Evolutionary conservation across 2,113 vertebrate genomes (phyloP), one percentile per base, ranked within the genome.

Genomic region (Hippoglossus stenolepis): DNA sequence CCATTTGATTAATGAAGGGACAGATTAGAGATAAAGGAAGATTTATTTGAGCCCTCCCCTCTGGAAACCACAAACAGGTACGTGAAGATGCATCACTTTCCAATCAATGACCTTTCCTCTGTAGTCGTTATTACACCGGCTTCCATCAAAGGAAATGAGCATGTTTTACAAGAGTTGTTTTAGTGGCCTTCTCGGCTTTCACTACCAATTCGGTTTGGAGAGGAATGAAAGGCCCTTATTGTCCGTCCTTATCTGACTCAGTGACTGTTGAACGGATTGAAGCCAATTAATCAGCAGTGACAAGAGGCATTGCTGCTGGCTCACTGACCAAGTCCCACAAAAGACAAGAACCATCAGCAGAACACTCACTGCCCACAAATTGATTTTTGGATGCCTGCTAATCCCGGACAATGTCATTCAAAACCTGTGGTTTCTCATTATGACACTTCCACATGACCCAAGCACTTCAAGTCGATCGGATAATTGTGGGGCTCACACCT

Each of bases 1-100:
- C 92, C 85, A 90, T 94, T 90, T 94, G 87, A 43, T 94, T 93
- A 94, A 91, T 91, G 90, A 93, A 93, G 24, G 49, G 45, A 85
- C 21, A 57, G 65, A 87, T 70, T 73, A 47, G 65, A 94, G 95
- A 93, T 91, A 93, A 71, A 74, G 49, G 65, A 85, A 93, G 91
- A 94, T 89, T 92, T 83, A 93, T 92, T 80, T 57, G 54, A 72
- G 67, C 58, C 56, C 20, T 73, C 49, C 60, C 58, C 59, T 60
- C 65, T 20, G 45, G 56, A 72, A 89, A 88, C 67, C 61, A 69
- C 83, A 90, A 85, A 78, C 78, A 87, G n/a, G n/a, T n/a, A 80
- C 63, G 38, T 47, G 63, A 65, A 59, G 71, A 88, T 73, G 76
- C 79, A 82, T 84, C 73, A 43, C 76, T 28, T 72, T 51, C 24